Conservation (phyloP, 2,888 invertebrate species). For the Pandemis corylana region DNA sequence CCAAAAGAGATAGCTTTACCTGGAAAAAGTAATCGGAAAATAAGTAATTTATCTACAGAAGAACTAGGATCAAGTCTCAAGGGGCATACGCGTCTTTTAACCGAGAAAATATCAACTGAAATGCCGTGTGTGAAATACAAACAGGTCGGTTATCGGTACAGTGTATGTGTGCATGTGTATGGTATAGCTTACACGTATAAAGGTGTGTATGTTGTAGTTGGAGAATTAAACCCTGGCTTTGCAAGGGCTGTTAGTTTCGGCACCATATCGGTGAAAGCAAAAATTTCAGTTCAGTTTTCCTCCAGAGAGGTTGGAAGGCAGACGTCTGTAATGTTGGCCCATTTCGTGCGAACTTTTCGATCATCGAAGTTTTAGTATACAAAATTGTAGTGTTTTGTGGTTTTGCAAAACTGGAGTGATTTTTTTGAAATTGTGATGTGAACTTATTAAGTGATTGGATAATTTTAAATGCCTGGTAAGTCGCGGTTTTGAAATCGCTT, state of each 20-base stretch:
- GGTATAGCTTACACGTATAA: not conserved
- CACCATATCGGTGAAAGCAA: not conserved
- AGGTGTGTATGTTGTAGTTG: not conserved
- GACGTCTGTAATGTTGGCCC: not conserved
- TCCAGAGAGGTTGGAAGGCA: not conserved
- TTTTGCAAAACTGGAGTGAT: not conserved
- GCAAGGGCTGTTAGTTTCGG: not conserved
- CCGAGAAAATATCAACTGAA: slow-evolving; percentile 13
- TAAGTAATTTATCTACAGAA: slow-evolving; percentile 10
- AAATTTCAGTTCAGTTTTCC: not conserved
- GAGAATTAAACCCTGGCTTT: not conserved
- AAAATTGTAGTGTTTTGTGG: not conserved
- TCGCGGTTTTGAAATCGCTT: not conserved
- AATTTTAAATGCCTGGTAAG: slow-evolving; percentile 8
- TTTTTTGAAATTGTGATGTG: not conserved
- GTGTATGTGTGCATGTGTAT: not conserved
- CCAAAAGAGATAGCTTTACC: slow-evolving; percentile 2
- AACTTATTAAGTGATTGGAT: not conserved
- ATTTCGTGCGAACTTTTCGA: not conserved
- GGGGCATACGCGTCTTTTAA: not conserved
- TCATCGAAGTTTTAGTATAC: not conserved
- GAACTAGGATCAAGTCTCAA: not conserved
- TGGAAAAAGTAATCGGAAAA: not conserved
- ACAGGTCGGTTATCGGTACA: not conserved
- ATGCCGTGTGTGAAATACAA: not conserved